Conservation (phyloP, 2,113 vertebrate genomes). For the Accipiter virgatus region DNA sequence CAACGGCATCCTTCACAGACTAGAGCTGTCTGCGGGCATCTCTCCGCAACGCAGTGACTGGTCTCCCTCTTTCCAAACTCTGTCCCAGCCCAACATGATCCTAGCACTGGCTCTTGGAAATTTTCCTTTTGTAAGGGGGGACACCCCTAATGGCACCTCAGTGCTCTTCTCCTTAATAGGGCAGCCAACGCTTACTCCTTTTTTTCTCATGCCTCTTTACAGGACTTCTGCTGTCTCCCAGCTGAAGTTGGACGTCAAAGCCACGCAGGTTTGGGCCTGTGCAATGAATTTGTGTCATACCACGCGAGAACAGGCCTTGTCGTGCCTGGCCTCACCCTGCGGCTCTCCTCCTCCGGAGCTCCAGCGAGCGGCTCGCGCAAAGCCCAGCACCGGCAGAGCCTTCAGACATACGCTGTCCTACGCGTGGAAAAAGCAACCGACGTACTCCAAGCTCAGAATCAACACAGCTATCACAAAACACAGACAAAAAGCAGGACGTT, state of each 20-base stretch:
- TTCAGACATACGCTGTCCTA: background rate
- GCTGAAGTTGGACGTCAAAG: background rate
- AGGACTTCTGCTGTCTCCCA: background rate
- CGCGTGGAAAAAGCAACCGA: background rate
- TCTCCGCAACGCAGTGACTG: fast-evolving
- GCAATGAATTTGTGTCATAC: background rate
- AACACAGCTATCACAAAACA: background rate
- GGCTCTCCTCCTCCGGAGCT: background rate
- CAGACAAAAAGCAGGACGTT: background rate
- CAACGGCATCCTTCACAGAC: background rate
- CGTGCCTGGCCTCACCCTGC: conserved; percentile 13
- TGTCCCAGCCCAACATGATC: background rate
- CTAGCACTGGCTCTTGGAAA: background rate
- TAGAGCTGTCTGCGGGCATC: background rate
- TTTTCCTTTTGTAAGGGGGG: background rate
- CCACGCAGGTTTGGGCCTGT: conserved; percentile 14
- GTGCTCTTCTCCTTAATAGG: background rate
- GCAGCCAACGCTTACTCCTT: background rate
- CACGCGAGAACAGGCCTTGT: background rate
- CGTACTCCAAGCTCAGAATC: background rate
- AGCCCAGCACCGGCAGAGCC: background rate
- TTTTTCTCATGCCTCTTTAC: background rate
- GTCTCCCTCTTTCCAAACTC: background rate
- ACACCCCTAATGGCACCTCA: background rate
- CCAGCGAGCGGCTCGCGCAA: background rate